Base-by-base conservation (phyloP, 2,797 vertebrate species). In the Coendou prehensilis region DNA sequence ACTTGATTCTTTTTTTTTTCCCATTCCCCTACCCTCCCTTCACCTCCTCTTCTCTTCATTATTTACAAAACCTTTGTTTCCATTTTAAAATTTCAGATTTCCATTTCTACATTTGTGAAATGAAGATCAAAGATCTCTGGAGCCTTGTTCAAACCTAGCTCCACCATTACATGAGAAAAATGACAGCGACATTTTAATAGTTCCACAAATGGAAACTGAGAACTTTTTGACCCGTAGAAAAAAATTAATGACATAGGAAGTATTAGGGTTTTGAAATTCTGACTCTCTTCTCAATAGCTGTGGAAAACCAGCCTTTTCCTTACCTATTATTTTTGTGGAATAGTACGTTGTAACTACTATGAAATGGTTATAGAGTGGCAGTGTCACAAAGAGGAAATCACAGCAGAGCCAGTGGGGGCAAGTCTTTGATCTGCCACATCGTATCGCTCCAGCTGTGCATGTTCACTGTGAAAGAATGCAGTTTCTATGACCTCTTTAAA, bases 401-500 rank as follows among this genome's bases (percentile, higher is more conserved):
- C 6, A 30, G 1, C 20, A 15, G 45, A 26, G 59, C 9, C 50
- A 23, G 1, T 20, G 33, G 67, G n/a, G 54, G 5, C 5, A 28
- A 54, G 14, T 4, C 71, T 95, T 95, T 80, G 59, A 79, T 92
- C 67, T 57, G 10, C 37, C 69, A 13, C 17, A 2, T 28, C 5
- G 45, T 82, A n/a, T 22, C 79, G 18, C 20, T 78, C 69, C 64
- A n/a, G 17, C 37, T n/a, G 30, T 82, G 28, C 6, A 9, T 14
- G 22, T 26, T 69, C 22, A 52, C 23, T 61, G 28, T 7, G 78
- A 67, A 91, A 41, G 64, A 92, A 56, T n/a, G 37, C 50, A 18
- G 14, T 83, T 41, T 86, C 73, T 50, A 41, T 47, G 45, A 59
- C 84, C 57, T 26, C 59, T 93, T 95, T 89, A 88, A 78, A 93